A percentile compares a stretch with the other conserved stretches of the same genome.
Conservation (phyloP, 2,113 vertebrate genomes). For the Picathartes gymnocephalus region DNA sequence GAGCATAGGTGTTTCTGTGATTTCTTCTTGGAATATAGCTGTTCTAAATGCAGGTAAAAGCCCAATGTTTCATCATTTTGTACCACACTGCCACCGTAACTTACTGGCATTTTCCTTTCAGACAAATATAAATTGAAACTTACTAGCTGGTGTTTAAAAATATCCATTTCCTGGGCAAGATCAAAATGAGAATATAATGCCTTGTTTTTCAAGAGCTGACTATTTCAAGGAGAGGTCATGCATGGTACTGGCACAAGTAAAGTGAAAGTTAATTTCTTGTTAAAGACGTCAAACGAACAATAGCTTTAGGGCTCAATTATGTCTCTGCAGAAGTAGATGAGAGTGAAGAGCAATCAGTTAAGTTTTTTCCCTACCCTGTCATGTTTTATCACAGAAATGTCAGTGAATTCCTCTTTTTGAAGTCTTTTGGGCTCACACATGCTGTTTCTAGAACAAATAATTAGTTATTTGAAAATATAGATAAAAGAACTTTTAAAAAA, state of each 20-base stretch:
- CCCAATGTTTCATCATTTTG: neutral
- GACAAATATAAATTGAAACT: neutral
- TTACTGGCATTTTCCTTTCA: neutral
- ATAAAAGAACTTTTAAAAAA: neutral
- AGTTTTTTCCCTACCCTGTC: neutral
- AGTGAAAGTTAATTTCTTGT: slow-evolving; percentile 17
- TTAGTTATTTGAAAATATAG: neutral
- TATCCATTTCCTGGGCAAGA: neutral
- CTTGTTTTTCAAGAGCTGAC: neutral
- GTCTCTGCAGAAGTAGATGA: neutral
- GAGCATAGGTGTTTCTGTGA: neutral
- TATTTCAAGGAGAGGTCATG: neutral
- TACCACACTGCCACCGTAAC: neutral
- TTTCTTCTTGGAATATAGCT: neutral
- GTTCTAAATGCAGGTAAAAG: neutral
- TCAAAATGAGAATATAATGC: neutral
- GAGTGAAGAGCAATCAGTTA: neutral
- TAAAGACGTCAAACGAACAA: neutral
- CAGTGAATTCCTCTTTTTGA: neutral
- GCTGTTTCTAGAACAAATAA: neutral
- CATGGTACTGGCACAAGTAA: neutral
- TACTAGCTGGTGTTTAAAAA: neutral
- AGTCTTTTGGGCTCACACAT: neutral
- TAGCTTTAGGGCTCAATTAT: slow-evolving; percentile 5
- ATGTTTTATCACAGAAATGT: neutral